Evolutionary conservation across 1,140 invertebrate genomes (phyloP).

Genomic region (Dendrolimus kikuchii): DNA sequence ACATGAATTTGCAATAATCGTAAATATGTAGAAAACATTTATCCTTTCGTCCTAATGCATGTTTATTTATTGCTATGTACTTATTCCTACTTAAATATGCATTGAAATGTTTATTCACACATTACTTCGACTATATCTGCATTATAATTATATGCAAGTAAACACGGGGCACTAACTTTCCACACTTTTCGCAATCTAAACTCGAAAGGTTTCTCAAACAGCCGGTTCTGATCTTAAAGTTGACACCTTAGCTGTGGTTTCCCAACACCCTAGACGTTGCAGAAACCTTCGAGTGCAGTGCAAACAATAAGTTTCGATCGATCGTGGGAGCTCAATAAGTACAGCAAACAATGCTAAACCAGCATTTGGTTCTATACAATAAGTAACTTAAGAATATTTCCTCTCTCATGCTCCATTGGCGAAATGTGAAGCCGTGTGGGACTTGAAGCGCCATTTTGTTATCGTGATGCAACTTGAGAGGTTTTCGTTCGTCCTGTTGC

Average conservation of each 20-base stretch:
- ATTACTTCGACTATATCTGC: constrained; percentile 26
- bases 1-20: no score
- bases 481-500: neutral
- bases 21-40: no score
- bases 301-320: constrained; percentile 58
- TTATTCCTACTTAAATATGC: neutral
- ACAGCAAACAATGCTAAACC: constrained; percentile 21
- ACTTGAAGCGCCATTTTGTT: constrained; percentile 26
- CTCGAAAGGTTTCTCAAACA: constrained; percentile 58
- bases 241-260: constrained; percentile 44
- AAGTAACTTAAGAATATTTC: constrained; percentile 47
- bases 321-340: constrained; percentile 42
- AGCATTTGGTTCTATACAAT: constrained; percentile 42
- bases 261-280: constrained; percentile 55
- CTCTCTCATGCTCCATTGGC: constrained; percentile 41
- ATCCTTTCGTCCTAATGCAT: no score
- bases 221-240: constrained; percentile 51
- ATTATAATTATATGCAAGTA: constrained; percentile 27
- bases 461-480: constrained; percentile 19
- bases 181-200: constrained; percentile 60
- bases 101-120: constrained; percentile 13
- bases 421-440: constrained; percentile 40
- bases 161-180: constrained; percentile 42
- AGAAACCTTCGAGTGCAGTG: constrained; percentile 59
- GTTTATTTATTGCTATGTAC: no score